These are phyloP conservation scores for Lethenteron reissneri DNA, from an alignment of 2,113 vertebrate genomes.

Conservation along the genomic window DNA sequence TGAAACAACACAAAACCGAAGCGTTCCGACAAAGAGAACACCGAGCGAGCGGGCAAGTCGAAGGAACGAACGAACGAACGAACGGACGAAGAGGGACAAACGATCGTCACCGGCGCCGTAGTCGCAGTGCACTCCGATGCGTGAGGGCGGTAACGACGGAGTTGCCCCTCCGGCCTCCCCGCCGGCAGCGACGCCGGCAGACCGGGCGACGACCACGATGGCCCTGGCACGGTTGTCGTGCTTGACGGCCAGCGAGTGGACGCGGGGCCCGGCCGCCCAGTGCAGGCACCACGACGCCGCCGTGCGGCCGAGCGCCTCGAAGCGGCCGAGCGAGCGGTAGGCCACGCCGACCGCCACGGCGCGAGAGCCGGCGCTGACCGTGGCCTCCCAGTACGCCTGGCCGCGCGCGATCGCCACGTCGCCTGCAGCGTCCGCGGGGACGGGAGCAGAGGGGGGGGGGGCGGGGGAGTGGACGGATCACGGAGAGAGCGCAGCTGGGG, in stretches of 20 bases:
- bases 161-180: too few species aligned
- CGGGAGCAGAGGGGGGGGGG: background rate
- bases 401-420: slow-evolving; percentile 58
- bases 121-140: slow-evolving; percentile 64
- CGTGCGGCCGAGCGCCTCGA: slow-evolving; percentile 75
- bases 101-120: slow-evolving; percentile 48
- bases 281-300: slow-evolving; percentile 74
- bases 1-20: too few species aligned
- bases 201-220: slow-evolving; percentile 28
- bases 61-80: background rate
- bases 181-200: too few species aligned
- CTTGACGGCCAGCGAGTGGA: slow-evolving; percentile 67
- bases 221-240: slow-evolving; percentile 79
- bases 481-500: background rate
- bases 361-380: slow-evolving; percentile 73
- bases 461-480: background rate
- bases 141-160: slow-evolving; percentile 33
- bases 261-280: slow-evolving; percentile 88
- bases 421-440: slow-evolving; percentile 16
- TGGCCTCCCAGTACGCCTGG: slow-evolving; percentile 81
- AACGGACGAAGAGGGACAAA: background rate
- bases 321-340: slow-evolving; percentile 58
- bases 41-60: too few species aligned
- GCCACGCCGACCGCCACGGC: slow-evolving; percentile 59
- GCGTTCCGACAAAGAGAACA: too few species aligned